Base-by-base conservation (phyloP, 2,113 vertebrate species). In the Entomyzon cyanotis region DNA sequence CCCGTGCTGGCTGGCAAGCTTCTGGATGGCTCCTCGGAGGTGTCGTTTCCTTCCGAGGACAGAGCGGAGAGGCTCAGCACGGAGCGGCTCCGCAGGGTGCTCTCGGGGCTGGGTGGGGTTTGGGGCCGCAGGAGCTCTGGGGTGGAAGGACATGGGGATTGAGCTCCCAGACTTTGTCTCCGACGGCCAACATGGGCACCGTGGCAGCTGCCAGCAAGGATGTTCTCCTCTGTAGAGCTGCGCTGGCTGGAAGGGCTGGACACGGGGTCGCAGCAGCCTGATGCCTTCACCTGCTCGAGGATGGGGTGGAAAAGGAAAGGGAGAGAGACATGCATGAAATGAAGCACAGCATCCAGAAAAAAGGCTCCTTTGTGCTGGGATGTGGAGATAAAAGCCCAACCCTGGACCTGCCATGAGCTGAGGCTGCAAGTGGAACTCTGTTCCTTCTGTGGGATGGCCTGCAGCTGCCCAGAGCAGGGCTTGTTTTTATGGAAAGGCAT, bases 41-140 rank as follows among this genome's bases (percentile, higher is more conserved):
- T 92, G 52, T 95, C 90, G 6, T 94, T 24, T 7, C 60, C 95
- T 63, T 97, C 93, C 1, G 85, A 80, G 20, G 97, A 79, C 6
- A 95, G 94, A 23, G 93, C 59, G 0, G 97, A 97, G 44, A 97
- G 33, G 52, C 94, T 97, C 17, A 42, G 87, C 7, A 77, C 63
- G 2, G 97, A 87, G 44, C 63, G 67, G 78, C 76, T 95, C 55
- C 9, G 89, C 56, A n/a, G 19, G 41, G 74, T 33, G 7, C 42
- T 80, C 58, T 70, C 19, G 0, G 95, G 93, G 52, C 46, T 89
- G 16, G 89, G 41, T 1, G 63, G 41, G 4, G 33, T 83, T 22
- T 50, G 95, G 41, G 76, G 91, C 41, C 14, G 59, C 14, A 81
- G 21, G 4, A 96, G 80, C 67, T 92, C 91, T 1, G 65, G 64